A percentile compares a stretch with the other conserved stretches of the same genome.
phyloP scores from a whole-genome alignment of 2,113 vertebrate genomes.

The Aphyosemion australe region DNA sequence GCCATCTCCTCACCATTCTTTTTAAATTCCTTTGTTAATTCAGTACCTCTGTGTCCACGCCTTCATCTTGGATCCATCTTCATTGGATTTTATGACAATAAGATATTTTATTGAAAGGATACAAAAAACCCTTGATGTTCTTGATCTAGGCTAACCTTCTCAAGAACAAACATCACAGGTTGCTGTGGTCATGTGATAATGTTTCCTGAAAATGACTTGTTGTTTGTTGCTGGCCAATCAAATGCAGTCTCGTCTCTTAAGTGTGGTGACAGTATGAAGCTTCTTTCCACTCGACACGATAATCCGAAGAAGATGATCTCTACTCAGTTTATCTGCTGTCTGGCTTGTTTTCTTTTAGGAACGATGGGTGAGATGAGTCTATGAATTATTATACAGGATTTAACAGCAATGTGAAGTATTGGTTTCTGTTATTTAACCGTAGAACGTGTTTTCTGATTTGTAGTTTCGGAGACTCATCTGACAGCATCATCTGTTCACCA shows the following conservation, averaged over 20 bases:
- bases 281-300: neutral
- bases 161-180: neutral
- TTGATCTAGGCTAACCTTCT: neutral
- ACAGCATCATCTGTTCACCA: neutral
- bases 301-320: conserved; percentile 8
- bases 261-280: neutral
- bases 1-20: too few relatives aligned
- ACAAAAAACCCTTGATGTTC: too few relatives aligned
- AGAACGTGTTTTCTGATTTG: neutral
- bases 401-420: too few relatives aligned
- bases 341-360: conserved; percentile 14
- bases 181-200: neutral
- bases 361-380: conserved; percentile 2
- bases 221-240: neutral
- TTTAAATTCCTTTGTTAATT: too few relatives aligned
- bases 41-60: too few relatives aligned
- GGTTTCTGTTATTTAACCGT: too few relatives aligned
- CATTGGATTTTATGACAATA: too few relatives aligned
- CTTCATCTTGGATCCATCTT: too few relatives aligned
- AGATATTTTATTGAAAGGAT: too few relatives aligned
- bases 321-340: neutral
- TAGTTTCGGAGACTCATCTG: neutral
- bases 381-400: too few relatives aligned
- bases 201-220: neutral
- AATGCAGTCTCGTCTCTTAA: neutral